These are phyloP conservation scores for Athripsodes cinereus DNA, from an alignment of 2,888 invertebrate species.

Conservation along the genomic window DNA sequence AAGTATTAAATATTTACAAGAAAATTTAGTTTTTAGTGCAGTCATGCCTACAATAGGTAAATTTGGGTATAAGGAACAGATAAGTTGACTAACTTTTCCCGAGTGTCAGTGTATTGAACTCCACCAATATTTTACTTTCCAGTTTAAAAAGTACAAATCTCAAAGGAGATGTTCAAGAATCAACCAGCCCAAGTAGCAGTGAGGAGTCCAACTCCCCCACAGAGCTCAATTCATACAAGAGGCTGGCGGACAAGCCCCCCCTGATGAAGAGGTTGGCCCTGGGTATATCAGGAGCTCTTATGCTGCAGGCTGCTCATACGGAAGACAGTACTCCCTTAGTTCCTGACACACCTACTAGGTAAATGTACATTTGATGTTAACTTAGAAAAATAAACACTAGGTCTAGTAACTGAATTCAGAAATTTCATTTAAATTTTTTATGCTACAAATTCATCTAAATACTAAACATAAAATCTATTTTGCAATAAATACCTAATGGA, in stretches of 20 bases:
- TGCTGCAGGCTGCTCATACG: constrained; percentile 41
- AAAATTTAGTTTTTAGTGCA: too few species aligned
- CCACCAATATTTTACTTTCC: constrained; percentile 13
- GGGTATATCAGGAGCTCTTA: constrained; percentile 58
- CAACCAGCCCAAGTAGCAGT: constrained; percentile 59
- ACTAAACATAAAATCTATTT: too few species aligned
- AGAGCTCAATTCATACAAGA: constrained; percentile 78
- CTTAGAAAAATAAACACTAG: too few species aligned
- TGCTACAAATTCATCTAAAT: too few species aligned
- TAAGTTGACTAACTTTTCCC: too few species aligned
- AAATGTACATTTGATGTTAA: constrained; percentile 25
- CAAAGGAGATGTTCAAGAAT: constrained; percentile 31
- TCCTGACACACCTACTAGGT: constrained; percentile 57
- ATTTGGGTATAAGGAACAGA: too few species aligned
- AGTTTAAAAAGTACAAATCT: constrained; percentile 24
- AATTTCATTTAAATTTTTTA: too few species aligned
- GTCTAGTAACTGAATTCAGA: too few species aligned
- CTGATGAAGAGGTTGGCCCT: constrained; percentile 72
- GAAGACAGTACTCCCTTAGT: constrained; percentile 75
- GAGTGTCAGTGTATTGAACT: too few species aligned
- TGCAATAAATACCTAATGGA: too few species aligned
- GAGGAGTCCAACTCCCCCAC: constrained; percentile 86
- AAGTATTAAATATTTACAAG: too few species aligned
- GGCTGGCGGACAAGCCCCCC: constrained; percentile 75
- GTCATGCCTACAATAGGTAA: too few species aligned